Conservation (phyloP, 1,140 invertebrate genomes). For the Paramacrobiotus metropolitanus region DNA sequence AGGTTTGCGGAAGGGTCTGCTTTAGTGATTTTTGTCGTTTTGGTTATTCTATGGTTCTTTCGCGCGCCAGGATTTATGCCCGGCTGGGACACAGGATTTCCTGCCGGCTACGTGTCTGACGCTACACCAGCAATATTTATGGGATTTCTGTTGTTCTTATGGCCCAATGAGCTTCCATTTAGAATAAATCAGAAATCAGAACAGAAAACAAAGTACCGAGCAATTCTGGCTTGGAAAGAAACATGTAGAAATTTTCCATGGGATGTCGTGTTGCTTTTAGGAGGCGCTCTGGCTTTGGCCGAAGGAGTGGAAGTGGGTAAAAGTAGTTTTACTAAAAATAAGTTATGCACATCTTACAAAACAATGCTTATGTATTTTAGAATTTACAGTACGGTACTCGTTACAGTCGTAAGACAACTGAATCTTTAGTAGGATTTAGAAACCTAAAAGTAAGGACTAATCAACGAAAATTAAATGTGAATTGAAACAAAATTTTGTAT, state of each 20-base stretch:
- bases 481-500: no score
- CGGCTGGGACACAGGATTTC: slow-evolving; percentile 30
- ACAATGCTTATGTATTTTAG: no score
- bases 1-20: slow-evolving; percentile 24
- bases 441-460: no score
- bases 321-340: not conserved
- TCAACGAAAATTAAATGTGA: no score
- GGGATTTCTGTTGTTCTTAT: not conserved
- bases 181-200: not conserved
- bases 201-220: not conserved
- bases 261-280: slow-evolving; percentile 25
- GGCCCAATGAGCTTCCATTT: not conserved
- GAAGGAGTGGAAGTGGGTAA: slow-evolving; percentile 19
- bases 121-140: not conserved
- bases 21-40: slow-evolving; percentile 44
- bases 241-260: slow-evolving; percentile 24
- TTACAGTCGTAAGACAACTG: no score
- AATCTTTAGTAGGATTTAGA: no score
- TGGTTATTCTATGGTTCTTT: slow-evolving; percentile 66
- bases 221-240: slow-evolving; percentile 19
- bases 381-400: no score
- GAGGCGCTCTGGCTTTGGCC: slow-evolving; percentile 27
- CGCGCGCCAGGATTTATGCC: slow-evolving; percentile 52
- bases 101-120: not conserved
- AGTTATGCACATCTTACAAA: not conserved